Evolutionary conservation across 2,888 invertebrate genomes (phyloP).

Genomic region (Elmis aenea): DNA sequence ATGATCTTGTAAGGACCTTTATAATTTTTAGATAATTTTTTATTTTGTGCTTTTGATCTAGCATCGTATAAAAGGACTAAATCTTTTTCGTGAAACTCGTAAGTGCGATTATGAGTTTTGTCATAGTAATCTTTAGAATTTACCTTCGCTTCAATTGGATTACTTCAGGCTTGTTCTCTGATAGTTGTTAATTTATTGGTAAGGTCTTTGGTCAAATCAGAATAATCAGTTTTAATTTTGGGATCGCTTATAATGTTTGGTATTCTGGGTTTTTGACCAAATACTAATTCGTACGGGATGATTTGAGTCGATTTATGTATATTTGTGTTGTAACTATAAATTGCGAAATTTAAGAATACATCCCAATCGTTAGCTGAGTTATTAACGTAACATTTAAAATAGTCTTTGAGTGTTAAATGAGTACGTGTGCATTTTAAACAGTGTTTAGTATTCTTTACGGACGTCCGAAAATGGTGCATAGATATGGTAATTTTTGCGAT

Average conservation of each 20-base stretch:
- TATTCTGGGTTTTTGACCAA: slow-evolving; percentile 15
- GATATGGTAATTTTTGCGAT: too few species aligned
- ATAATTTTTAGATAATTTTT: slow-evolving; percentile 9
- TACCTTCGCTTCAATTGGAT: slow-evolving; percentile 9
- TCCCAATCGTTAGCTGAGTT: slow-evolving; percentile 28
- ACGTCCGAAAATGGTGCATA: too few species aligned
- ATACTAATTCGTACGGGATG: slow-evolving; percentile 16
- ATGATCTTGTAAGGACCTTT: slow-evolving; percentile 12
- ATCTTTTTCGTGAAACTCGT: slow-evolving; percentile 7
- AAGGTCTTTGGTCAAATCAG: slow-evolving; percentile 4
- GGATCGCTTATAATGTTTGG: neutral
- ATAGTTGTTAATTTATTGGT: slow-evolving; percentile 7
- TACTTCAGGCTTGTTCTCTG: slow-evolving; percentile 6
- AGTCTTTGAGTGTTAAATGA: slow-evolving; percentile 27
- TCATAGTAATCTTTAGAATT: slow-evolving; percentile 9
- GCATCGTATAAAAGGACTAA: slow-evolving; percentile 7
- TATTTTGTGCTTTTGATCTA: slow-evolving; percentile 6
- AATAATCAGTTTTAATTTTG: slow-evolving; percentile 6
- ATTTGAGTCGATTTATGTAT: too few species aligned
- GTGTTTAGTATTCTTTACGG: too few species aligned
- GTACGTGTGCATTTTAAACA: too few species aligned
- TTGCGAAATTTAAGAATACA: too few species aligned
- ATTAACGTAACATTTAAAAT: slow-evolving; percentile 27
- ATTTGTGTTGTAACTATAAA: too few species aligned
- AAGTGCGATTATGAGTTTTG: slow-evolving; percentile 5